phyloP scores from a whole-genome alignment of 1,140 invertebrate species.

The Philotrypesis tridentata region DNA sequence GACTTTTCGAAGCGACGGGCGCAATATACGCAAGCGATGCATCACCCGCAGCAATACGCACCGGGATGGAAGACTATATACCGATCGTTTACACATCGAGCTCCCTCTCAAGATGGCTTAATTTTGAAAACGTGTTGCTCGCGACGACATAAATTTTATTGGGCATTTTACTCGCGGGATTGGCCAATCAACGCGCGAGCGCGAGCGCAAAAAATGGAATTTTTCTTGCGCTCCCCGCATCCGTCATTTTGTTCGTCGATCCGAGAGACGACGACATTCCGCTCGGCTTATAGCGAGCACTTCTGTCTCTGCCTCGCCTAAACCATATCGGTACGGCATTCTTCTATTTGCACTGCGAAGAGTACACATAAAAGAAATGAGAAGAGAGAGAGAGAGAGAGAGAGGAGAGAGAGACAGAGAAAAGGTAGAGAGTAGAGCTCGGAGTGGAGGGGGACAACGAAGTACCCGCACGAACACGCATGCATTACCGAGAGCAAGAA shows the following conservation, averaged over 20 bases:
- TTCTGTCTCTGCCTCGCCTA: too few species aligned
- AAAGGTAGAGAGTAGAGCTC: not conserved
- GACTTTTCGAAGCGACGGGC: conserved; percentile 26
- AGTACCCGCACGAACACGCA: conserved; percentile 43
- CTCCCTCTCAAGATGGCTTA: conserved; percentile 28
- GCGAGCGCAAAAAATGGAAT: not conserved
- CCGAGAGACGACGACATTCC: not conserved
- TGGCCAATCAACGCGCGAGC: not conserved
- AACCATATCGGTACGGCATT: not conserved
- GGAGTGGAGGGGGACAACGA: not conserved
- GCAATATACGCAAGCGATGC: not conserved
- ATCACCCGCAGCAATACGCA: too few species aligned
- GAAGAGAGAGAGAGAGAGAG: not conserved
- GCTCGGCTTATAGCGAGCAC: too few species aligned
- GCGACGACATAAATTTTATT: conserved; percentile 11
- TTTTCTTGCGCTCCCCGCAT: not conserved
- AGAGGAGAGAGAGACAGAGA: not conserved
- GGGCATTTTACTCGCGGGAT: conserved; percentile 17
- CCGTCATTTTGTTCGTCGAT: not conserved
- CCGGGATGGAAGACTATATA: not conserved
- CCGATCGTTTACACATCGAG: not conserved
- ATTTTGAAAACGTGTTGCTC: conserved; percentile 24
- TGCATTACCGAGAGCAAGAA: conserved; percentile 18
- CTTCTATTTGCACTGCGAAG: not conserved
- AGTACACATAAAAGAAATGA: not conserved